phyloP scores from a whole-genome alignment of 2,113 vertebrate genomes.

The Odontophorus gujanensis region DNA sequence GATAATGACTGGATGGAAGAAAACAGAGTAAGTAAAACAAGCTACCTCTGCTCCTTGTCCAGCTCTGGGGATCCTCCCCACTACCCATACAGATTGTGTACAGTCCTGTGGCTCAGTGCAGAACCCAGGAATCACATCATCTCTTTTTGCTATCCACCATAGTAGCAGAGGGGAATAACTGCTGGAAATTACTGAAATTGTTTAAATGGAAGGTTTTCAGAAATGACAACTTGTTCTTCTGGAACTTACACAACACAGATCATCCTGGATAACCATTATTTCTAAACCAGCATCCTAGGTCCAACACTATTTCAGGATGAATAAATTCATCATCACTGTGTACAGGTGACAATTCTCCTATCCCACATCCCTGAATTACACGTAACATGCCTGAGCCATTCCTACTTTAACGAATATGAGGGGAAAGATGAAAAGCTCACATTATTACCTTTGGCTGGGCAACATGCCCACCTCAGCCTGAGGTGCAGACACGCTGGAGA shows the following conservation, averaged over 20 bases:
- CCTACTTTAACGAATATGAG: not conserved
- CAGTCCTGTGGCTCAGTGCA: not conserved
- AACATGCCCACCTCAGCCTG: constrained; percentile 92
- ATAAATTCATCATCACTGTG: not conserved
- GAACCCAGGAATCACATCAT: not conserved
- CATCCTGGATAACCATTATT: not conserved
- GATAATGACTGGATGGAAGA: not conserved
- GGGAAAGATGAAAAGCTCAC: constrained; percentile 47
- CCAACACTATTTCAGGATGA: not conserved
- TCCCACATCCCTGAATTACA: not conserved
- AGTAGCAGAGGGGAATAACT: not conserved
- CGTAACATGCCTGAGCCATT: not conserved
- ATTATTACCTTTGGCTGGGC: constrained; percentile 95
- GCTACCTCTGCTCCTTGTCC: not conserved
- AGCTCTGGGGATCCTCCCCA: not conserved
- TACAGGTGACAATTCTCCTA: not conserved
- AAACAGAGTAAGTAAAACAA: not conserved
- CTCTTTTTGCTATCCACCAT: not conserved
- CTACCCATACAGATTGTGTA: not conserved
- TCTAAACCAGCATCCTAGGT: not conserved
- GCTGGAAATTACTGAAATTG: not conserved
- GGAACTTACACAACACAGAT: fast-evolving
- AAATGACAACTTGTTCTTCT: not conserved
- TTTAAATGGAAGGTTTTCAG: not conserved
- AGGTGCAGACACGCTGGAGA: constrained; percentile 86